Evolutionary conservation across 2,888 invertebrate species (phyloP).

Genomic region (Romanomermis culicivorax): DNA sequence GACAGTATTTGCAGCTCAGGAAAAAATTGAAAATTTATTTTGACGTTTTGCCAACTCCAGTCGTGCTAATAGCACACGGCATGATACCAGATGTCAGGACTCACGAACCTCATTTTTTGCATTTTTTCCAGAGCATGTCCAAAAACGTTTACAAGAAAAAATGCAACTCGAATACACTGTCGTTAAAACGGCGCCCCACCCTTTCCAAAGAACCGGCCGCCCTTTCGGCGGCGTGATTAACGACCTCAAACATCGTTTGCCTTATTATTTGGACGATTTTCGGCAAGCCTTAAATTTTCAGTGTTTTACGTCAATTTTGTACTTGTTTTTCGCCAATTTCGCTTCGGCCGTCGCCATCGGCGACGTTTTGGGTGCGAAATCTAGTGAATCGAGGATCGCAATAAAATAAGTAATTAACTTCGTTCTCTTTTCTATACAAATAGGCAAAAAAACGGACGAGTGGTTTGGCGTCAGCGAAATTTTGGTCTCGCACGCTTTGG

Average conservation of each 20-base stretch:
- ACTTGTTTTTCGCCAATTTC: conserved; percentile 32
- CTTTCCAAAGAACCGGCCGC: conserved; percentile 25
- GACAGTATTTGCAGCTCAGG: no score
- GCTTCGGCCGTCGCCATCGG: conserved; percentile 33
- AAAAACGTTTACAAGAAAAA: no score
- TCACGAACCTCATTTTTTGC: no score
- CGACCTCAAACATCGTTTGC: conserved; percentile 28
- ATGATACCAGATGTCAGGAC: no score
- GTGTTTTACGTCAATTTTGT: conserved; percentile 29
- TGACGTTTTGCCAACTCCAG: no score
- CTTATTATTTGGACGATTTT: conserved; percentile 28
- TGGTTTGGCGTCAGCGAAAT: conserved; percentile 81
- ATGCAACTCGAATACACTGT: no score
- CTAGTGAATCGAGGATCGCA: not conserved
- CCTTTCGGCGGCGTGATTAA: conserved; percentile 30
- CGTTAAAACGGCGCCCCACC: no score
- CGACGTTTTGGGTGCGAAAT: conserved; percentile 29
- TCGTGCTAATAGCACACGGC: no score
- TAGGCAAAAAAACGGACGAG: conserved; percentile 58
- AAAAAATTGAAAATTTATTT: no score
- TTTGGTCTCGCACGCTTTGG: conserved; percentile 49
- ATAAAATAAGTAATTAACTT: no score
- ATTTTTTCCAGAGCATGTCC: no score
- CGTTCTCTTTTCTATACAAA: no score
- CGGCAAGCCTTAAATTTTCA: conserved; percentile 28